phyloP scores from a whole-genome alignment of 2,113 vertebrate genomes.

The Marmota monax region DNA sequence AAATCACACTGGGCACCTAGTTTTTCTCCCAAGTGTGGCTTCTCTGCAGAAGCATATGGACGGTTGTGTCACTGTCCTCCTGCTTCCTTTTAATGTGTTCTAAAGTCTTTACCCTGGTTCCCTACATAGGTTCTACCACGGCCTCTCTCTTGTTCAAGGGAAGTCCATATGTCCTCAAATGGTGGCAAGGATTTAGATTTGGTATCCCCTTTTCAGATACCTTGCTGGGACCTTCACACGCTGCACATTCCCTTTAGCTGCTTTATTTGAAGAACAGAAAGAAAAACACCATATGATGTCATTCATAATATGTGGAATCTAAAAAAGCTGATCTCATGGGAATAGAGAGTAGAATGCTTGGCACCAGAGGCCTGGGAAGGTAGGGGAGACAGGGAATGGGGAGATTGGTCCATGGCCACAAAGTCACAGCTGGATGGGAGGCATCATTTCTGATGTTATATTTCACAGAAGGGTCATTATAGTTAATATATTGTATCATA shows the following conservation, averaged over 20 bases:
- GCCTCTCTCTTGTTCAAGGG: background rate
- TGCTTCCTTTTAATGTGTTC: background rate
- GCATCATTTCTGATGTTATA: background rate
- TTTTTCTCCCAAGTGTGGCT: background rate
- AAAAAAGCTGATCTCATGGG: background rate
- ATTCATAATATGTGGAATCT: background rate
- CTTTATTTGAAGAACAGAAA: background rate
- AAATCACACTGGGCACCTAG: background rate
- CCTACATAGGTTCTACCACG: background rate
- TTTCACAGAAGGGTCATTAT: background rate
- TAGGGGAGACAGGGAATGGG: background rate
- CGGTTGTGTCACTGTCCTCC: background rate
- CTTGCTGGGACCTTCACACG: background rate
- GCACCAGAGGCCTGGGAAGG: background rate
- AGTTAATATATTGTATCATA: background rate
- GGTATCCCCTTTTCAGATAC: background rate
- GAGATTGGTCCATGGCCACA: background rate
- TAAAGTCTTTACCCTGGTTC: background rate
- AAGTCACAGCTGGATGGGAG: background rate
- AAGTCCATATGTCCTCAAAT: background rate
- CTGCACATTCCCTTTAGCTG: background rate
- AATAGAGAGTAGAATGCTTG: background rate
- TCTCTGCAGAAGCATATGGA: background rate
- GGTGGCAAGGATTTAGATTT: background rate
- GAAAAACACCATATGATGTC: background rate